Evolutionary conservation across 2,113 vertebrate species (phyloP).

Genomic region (Microtus ochrogaster): DNA sequence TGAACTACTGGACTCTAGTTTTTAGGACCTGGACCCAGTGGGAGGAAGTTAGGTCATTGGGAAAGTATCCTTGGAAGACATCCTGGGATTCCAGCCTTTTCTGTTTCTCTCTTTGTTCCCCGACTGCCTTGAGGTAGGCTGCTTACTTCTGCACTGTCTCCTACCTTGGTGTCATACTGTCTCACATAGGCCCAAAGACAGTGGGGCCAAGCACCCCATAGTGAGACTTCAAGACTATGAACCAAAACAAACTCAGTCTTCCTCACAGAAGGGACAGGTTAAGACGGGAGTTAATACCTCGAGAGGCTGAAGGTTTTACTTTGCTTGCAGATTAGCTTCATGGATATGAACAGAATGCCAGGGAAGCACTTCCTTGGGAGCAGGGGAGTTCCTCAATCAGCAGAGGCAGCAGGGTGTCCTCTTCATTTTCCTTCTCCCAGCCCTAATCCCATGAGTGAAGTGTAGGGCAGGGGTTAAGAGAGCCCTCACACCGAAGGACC

Average conservation of each 20-base stretch:
- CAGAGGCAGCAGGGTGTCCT: not conserved
- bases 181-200: not conserved
- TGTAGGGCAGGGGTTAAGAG: not conserved
- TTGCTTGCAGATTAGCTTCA: not conserved
- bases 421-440: not conserved
- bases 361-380: not conserved
- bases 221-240: not conserved
- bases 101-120: not conserved
- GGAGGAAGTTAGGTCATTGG: not conserved
- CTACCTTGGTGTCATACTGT: too few relatives aligned
- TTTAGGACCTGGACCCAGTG: not conserved
- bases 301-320: not conserved
- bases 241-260: not conserved
- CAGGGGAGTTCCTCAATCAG: not conserved
- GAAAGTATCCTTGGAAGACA: not conserved
- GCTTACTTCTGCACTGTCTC: not conserved
- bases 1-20: not conserved
- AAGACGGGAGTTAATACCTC: not conserved
- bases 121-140: not conserved
- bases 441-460: accelerated
- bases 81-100: not conserved
- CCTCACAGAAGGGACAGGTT: not conserved
- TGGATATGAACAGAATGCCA: not conserved
- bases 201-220: too few relatives aligned
- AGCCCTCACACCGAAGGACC: not conserved